Conservation (phyloP, 2,797 vertebrate species). For the Parambassis ranga region DNA sequence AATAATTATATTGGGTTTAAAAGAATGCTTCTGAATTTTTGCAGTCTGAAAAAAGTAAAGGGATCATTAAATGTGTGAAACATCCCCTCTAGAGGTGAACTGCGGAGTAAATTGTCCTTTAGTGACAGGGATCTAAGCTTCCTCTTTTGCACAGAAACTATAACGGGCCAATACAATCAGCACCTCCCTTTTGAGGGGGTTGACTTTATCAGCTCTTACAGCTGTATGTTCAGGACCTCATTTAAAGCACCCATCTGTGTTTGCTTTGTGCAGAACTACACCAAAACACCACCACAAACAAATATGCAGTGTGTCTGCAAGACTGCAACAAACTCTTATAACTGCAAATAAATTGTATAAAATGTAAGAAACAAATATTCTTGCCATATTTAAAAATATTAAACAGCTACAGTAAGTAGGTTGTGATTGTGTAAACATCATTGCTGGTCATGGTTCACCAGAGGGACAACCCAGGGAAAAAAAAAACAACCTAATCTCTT, state of each 20-base stretch:
- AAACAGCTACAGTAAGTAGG: background rate
- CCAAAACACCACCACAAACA: constrained; percentile 14
- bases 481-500: background rate
- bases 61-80: constrained; percentile 67
- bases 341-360: background rate
- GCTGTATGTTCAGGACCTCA: constrained; percentile 45
- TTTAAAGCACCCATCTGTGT: constrained; percentile 33
- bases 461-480: constrained; percentile 33
- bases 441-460: constrained; percentile 3
- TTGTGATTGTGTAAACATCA: constrained; percentile 14
- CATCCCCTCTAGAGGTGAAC: constrained; percentile 43
- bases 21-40: constrained; percentile 60
- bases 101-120: constrained; percentile 62
- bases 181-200: constrained; percentile 25
- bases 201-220: constrained; percentile 52
- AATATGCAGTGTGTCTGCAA: background rate
- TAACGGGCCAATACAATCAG: constrained; percentile 52
- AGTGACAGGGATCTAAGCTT: constrained; percentile 59
- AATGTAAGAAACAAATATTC: background rate
- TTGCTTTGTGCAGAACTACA: constrained; percentile 22
- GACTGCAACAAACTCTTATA: background rate
- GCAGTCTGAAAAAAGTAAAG: constrained; percentile 45
- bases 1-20: constrained; percentile 70
- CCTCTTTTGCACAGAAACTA: constrained; percentile 55
- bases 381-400: background rate